Percentiles rank a stretch among this genome's conserved stretches.
Evolutionary conservation across 2,888 invertebrate genomes (phyloP).

Genomic region (Ichneumoninae sp.): DNA sequence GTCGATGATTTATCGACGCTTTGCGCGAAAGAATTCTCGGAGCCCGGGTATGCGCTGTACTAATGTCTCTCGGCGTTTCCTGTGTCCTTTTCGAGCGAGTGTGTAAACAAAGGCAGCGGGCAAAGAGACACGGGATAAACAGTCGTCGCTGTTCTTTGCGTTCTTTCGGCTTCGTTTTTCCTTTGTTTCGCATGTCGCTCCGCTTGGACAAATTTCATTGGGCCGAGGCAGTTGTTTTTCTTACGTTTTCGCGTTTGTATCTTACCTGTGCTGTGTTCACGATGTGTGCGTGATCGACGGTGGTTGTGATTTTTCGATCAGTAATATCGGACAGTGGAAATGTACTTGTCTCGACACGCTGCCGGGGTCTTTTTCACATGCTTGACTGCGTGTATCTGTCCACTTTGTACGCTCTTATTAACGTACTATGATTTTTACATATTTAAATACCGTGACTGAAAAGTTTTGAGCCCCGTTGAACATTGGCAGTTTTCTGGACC

Average conservation of each 20-base stretch:
- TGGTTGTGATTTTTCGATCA: not conserved
- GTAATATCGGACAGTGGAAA: not conserved
- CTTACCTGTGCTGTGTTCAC: not conserved
- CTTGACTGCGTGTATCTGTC: not conserved
- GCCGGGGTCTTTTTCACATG: not conserved
- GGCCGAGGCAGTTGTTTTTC: not conserved
- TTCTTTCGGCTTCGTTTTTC: not conserved
- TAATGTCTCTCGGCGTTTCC: not conserved
- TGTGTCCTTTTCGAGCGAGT: not conserved
- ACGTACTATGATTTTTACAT: not conserved
- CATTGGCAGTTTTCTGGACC: not conserved
- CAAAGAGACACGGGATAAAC: not conserved
- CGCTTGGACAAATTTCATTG: not conserved
- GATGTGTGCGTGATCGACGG: not conserved
- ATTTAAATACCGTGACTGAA: not conserved
- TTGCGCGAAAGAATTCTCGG: not conserved
- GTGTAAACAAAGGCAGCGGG: conserved; percentile 13
- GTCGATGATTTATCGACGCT: not conserved
- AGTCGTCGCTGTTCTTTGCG: not conserved
- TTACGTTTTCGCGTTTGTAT: not conserved
- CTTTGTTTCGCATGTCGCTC: not conserved
- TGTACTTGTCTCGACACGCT: conserved; percentile 21
- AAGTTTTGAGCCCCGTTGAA: not conserved
- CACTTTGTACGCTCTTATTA: not conserved
- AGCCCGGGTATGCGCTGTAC: not conserved